phyloP scores from a whole-genome alignment of 2,888 invertebrate species.

The Erannis defoliaria region DNA sequence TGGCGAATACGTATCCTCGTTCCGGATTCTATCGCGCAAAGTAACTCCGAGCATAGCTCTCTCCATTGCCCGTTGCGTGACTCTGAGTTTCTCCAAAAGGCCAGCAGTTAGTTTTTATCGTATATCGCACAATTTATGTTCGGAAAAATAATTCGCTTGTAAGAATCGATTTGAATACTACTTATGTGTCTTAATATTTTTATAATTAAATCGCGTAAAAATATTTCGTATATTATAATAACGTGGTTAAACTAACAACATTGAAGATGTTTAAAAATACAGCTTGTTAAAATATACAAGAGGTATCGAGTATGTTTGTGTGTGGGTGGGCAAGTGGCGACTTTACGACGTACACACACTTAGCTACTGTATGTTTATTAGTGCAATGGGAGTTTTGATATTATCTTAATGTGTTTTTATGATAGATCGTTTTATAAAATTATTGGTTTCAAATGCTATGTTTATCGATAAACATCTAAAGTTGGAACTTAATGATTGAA shows the following conservation, averaged over 20 bases:
- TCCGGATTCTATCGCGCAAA: too few relatives aligned
- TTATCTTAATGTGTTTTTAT: constrained; percentile 16
- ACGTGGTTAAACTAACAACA: not conserved
- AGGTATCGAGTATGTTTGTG: not conserved
- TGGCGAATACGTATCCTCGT: too few relatives aligned
- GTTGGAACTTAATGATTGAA: too few relatives aligned
- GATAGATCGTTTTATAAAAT: constrained; percentile 12
- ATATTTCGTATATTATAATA: not conserved
- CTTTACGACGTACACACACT: constrained; percentile 14
- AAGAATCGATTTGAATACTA: too few relatives aligned
- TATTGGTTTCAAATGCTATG: not conserved
- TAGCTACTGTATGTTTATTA: constrained; percentile 16
- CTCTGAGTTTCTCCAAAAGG: too few relatives aligned
- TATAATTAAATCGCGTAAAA: too few relatives aligned
- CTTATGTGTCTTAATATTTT: too few relatives aligned
- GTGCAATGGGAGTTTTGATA: constrained; percentile 4
- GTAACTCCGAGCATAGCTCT: too few relatives aligned
- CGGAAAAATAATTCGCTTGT: too few relatives aligned
- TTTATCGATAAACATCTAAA: not conserved
- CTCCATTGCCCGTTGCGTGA: too few relatives aligned
- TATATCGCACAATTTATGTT: too few relatives aligned
- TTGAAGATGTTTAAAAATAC: constrained; percentile 9
- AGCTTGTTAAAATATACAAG: constrained; percentile 42
- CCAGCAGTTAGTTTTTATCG: too few relatives aligned
- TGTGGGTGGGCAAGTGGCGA: constrained; percentile 23